phyloP scores from a whole-genome alignment of 2,888 invertebrate species.

The Synergus gifuensis region DNA sequence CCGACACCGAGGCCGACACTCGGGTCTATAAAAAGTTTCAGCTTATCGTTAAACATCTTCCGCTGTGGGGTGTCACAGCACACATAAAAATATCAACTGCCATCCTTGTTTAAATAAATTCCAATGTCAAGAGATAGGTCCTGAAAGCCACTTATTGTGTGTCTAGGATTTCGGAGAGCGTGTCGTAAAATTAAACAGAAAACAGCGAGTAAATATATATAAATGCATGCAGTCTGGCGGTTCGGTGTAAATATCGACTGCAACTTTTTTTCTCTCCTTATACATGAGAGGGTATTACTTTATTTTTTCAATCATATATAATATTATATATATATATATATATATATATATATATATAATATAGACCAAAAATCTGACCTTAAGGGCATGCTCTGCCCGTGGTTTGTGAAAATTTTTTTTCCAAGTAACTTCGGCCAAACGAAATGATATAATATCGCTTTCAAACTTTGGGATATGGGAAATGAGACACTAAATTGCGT shows the following conservation, averaged over 20 bases:
- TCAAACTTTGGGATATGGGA: too few relatives aligned
- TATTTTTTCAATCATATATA: conserved; percentile 8
- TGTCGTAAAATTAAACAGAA: conserved; percentile 59
- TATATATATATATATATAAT: too few relatives aligned
- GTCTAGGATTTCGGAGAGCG: conserved; percentile 62
- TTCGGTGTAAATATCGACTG: conserved; percentile 39
- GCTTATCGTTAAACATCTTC: conserved; percentile 69
- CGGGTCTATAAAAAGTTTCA: conserved; percentile 63
- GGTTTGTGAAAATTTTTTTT: too few relatives aligned
- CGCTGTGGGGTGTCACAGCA: conserved; percentile 56
- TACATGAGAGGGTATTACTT: not conserved
- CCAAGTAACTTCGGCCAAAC: too few relatives aligned
- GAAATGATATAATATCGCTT: too few relatives aligned
- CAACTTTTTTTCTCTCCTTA: conserved; percentile 3
- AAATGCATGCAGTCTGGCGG: conserved; percentile 61
- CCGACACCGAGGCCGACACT: conserved; percentile 57
- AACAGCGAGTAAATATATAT: too few relatives aligned
- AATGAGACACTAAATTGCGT: too few relatives aligned
- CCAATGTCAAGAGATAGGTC: conserved; percentile 27
- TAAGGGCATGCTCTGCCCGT: too few relatives aligned
- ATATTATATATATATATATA: too few relatives aligned
- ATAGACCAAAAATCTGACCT: too few relatives aligned
- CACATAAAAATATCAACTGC: conserved; percentile 24
- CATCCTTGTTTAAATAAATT: conserved; percentile 11
- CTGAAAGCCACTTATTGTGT: conserved; percentile 56